A percentile compares a stretch with the other conserved stretches of the same genome.
Conservation (phyloP, 2,797 vertebrate species). For the Odontamblyopus lacepedii region DNA sequence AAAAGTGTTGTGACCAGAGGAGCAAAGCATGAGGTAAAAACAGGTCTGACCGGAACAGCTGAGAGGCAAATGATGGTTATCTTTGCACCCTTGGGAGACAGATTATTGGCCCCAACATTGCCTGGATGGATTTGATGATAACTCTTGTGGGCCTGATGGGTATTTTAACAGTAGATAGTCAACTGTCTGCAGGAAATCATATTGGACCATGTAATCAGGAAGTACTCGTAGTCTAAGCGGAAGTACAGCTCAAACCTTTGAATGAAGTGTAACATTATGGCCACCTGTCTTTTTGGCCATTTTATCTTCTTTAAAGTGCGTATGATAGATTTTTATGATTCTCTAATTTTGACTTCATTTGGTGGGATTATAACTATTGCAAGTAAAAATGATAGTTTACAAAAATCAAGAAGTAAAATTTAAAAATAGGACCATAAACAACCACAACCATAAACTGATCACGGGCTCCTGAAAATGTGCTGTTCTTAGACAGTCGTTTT, state of each 20-base stretch:
- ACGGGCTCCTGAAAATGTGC: too few relatives aligned
- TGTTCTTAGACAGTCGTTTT: too few relatives aligned
- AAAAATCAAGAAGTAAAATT: too few relatives aligned
- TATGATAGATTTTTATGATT: too few relatives aligned
- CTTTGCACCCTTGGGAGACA: constrained; percentile 66
- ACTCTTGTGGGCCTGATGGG: constrained; percentile 44
- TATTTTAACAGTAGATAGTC: constrained; percentile 4
- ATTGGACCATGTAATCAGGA: neutral
- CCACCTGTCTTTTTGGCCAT: neutral
- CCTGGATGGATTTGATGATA: constrained; percentile 71
- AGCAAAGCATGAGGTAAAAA: constrained; percentile 66
- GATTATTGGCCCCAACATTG: constrained; percentile 69
- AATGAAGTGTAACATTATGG: neutral
- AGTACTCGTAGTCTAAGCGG: neutral
- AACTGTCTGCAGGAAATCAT: constrained; percentile 15
- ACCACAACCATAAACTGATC: too few relatives aligned
- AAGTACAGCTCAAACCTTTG: neutral
- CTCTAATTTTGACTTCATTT: too few relatives aligned
- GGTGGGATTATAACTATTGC: too few relatives aligned
- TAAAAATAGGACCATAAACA: too few relatives aligned
- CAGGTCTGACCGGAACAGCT: constrained; percentile 68
- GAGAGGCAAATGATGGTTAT: constrained; percentile 73
- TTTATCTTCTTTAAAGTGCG: neutral
- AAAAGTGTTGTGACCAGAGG: constrained; percentile 76
- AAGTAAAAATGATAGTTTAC: too few relatives aligned